Evolutionary conservation across 2,888 invertebrate species (phyloP), one percentile per base, ranked within the genome.

Genomic region (Drosophila borealis): DNA sequence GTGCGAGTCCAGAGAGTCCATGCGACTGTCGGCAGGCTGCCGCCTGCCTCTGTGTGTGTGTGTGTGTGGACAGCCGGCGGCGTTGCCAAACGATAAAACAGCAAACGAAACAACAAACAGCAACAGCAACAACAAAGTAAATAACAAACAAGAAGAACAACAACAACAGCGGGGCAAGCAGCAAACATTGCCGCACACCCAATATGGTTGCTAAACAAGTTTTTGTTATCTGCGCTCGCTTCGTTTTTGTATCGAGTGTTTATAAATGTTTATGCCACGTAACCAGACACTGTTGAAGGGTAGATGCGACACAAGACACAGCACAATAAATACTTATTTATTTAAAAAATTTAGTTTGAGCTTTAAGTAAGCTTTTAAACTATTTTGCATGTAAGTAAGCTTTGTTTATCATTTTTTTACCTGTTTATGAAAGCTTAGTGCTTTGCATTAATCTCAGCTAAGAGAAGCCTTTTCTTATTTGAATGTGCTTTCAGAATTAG

Each of bases 171-270:
- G 57, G 54, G 49, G 29, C 8, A 8, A 55, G 33, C 36, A 25
- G 45, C 36, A 73, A 63, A 63, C 63, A 42, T 59, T 8, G 29
- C 29, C 29, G 63, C 63, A 79, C 67, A 67, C 76, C 83, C 46
- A 79, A 86, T 80, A 71, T 70, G 84, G 86, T 79, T 86, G 77
- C 78, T 74, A 74, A 88, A 85, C 89, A 88, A 88, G 79, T 83
- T 85, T 80, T 77, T 74, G 89, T 81, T 88, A 78, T 82, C 82
- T 81, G 64, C 63, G 61, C 67, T 68, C 57, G 62, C 50, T 62
- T 61, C 67, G 65, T 80, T 88, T 80, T 76, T 88, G 76, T 80
- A 88, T 88, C 80, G 80, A 70, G 83, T 86, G 84, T 76, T 82
- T 82, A 82, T 72, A 88, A 88, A 76, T 70, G 80, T 70, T 73